Conservation (phyloP, 2,797 vertebrate genomes). For the Peromyscus nudipes region DNA sequence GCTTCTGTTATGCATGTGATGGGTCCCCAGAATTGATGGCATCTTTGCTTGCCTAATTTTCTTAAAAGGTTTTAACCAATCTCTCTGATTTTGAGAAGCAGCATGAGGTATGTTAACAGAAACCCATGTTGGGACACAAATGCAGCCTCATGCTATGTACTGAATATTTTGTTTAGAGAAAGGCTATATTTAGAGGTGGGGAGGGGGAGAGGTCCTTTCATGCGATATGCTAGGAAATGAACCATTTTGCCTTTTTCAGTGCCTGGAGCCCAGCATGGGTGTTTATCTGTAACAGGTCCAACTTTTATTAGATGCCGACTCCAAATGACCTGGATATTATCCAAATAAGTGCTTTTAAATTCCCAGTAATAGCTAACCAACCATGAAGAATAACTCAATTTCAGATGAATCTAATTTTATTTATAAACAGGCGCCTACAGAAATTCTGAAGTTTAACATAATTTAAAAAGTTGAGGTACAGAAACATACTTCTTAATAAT, state of each 20-base stretch:
- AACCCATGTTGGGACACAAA: conserved; percentile 77
- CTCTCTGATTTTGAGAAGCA: conserved; percentile 79
- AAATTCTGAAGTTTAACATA: conserved; percentile 68
- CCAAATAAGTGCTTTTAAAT: conserved; percentile 81
- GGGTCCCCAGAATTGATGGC: conserved; percentile 68
- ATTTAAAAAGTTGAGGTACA: conserved; percentile 68
- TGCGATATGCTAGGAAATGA: conserved; percentile 74
- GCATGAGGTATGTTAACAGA: conserved; percentile 76
- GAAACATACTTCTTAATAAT: conserved; percentile 59
- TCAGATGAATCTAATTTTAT: conserved; percentile 79
- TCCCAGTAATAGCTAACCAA: conserved; percentile 78
- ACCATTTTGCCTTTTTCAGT: conserved; percentile 63
- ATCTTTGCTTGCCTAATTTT: conserved; percentile 78
- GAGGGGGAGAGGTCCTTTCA: conserved; percentile 40
- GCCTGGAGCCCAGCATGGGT: conserved; percentile 74
- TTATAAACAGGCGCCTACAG: conserved; percentile 76
- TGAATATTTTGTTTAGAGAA: conserved; percentile 73
- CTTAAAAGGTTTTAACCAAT: conserved; percentile 81
- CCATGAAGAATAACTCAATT: conserved; percentile 81
- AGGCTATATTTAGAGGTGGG: conserved; percentile 65
- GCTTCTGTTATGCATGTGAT: conserved; percentile 48
- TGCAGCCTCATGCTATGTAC: conserved; percentile 66
- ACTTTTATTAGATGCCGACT: conserved; percentile 74
- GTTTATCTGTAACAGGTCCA: conserved; percentile 76
- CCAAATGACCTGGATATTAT: conserved; percentile 80